Evolutionary conservation across 2,888 invertebrate species (phyloP).

Genomic region (Nemotelus nigrinus): DNA sequence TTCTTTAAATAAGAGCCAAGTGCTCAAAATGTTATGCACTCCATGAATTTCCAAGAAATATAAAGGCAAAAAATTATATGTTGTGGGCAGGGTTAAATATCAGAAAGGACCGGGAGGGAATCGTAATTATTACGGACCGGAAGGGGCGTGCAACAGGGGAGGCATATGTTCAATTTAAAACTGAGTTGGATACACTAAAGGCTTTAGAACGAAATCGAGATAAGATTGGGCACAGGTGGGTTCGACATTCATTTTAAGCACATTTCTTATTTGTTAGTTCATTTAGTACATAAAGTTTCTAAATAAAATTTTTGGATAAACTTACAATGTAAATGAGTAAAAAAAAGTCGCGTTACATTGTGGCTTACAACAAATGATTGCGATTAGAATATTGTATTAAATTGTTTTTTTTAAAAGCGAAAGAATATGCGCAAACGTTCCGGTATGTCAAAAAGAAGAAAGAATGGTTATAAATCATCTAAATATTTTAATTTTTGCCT

Average conservation of each 20-base stretch:
- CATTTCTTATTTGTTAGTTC: slow-evolving; percentile 31
- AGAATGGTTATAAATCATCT: too few relatives aligned
- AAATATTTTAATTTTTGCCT: too few relatives aligned
- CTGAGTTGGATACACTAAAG: slow-evolving; percentile 96
- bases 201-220: slow-evolving; percentile 99
- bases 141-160: slow-evolving; percentile 99
- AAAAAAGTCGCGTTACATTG: too few relatives aligned
- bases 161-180: slow-evolving; percentile 99
- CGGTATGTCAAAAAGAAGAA: too few relatives aligned
- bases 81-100: slow-evolving; percentile 92
- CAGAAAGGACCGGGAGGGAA: slow-evolving; percentile 97
- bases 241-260: slow-evolving; percentile 61
- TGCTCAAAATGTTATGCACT: too few relatives aligned
- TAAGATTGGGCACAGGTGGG: slow-evolving; percentile 99
- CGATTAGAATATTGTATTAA: too few relatives aligned
- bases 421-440: too few relatives aligned
- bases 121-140: slow-evolving; percentile 96
- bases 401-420: too few relatives aligned
- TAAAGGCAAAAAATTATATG: slow-evolving; percentile 17
- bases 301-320: slow-evolving; percentile 1
- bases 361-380: too few relatives aligned
- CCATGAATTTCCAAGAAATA: too few relatives aligned
- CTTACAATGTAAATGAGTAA: too few relatives aligned
- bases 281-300: slow-evolving; percentile 27
- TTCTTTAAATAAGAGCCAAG: too few relatives aligned